phyloP scores from a whole-genome alignment of 2,113 vertebrate genomes.

The Clarias macrocephalus region DNA sequence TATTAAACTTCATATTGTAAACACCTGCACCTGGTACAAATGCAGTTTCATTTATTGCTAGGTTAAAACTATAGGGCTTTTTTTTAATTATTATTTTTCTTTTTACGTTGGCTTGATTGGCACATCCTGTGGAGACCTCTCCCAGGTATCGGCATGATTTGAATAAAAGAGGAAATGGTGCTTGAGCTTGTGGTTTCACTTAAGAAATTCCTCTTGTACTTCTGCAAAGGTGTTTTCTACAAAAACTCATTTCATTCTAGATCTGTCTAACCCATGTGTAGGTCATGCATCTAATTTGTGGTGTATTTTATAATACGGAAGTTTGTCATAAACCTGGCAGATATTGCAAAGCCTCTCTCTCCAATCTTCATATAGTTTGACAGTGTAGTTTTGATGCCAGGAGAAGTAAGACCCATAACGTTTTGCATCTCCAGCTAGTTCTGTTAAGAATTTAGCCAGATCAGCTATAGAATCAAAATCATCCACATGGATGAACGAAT shows the following conservation, averaged over 20 bases:
- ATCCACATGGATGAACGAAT: slow-evolving; percentile 86
- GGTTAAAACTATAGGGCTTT: neutral
- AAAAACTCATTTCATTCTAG: neutral
- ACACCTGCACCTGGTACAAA: neutral
- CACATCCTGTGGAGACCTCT: neutral
- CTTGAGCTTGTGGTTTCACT: slow-evolving; percentile 17
- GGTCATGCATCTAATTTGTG: slow-evolving; percentile 76
- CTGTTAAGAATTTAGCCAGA: slow-evolving; percentile 74
- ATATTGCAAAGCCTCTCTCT: slow-evolving; percentile 82
- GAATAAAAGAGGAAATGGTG: neutral
- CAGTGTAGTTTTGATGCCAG: slow-evolving; percentile 73
- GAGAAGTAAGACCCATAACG: slow-evolving; percentile 75
- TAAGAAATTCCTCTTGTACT: neutral
- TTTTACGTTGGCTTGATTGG: neutral
- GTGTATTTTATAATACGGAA: slow-evolving; percentile 71
- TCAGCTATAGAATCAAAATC: slow-evolving; percentile 78
- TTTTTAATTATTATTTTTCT: too few relatives aligned
- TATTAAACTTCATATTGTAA: neutral
- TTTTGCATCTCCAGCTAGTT: slow-evolving; percentile 68
- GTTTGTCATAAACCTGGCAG: slow-evolving; percentile 68
- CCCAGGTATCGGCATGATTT: neutral
- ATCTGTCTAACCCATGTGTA: neutral
- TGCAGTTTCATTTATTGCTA: neutral
- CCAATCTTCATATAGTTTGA: slow-evolving; percentile 79
- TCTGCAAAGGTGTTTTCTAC: neutral